A percentile compares a stretch with the other conserved stretches of the same genome.
These are phyloP conservation scores for Orthonyx spaldingii DNA, from an alignment of 2,113 vertebrate species.

Conservation along the genomic window DNA sequence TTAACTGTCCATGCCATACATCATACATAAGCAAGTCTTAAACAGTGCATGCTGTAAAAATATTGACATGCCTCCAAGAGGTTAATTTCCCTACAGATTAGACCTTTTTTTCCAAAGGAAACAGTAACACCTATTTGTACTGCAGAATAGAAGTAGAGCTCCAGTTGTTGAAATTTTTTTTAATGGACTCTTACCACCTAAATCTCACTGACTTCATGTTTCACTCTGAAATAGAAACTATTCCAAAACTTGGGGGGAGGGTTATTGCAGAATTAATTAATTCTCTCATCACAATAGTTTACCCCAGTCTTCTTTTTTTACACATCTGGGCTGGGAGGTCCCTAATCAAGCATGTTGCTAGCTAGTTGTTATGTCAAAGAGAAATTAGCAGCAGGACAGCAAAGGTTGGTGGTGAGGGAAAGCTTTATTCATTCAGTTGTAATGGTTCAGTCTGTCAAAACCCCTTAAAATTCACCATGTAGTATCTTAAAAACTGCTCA, in stretches of 20 bases:
- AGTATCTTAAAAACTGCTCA: not conserved
- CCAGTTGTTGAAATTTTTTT: not conserved
- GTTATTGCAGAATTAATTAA: not conserved
- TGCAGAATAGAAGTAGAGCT: not conserved
- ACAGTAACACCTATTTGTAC: conserved; percentile 18
- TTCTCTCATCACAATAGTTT: not conserved
- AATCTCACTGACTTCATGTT: not conserved
- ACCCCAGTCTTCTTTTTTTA: not conserved
- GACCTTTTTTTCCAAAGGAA: conserved; percentile 44
- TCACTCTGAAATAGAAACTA: not conserved
- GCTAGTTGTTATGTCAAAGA: not conserved
- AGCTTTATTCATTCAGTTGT: not conserved
- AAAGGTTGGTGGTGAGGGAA: not conserved
- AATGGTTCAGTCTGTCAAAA: not conserved
- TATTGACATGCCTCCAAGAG: conserved; percentile 26
- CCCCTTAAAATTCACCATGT: not conserved
- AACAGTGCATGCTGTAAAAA: conserved; percentile 31
- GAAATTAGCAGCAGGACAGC: not conserved
- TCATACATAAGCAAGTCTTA: not conserved
- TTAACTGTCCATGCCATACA: conserved; percentile 12
- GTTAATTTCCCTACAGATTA: conserved; percentile 20
- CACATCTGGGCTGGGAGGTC: not conserved
- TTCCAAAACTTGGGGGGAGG: not conserved
- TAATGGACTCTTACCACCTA: not conserved
- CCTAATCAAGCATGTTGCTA: not conserved